Evolutionary conservation across 2,888 invertebrate genomes (phyloP).

Genomic region (Pharmacophagus antenor): DNA sequence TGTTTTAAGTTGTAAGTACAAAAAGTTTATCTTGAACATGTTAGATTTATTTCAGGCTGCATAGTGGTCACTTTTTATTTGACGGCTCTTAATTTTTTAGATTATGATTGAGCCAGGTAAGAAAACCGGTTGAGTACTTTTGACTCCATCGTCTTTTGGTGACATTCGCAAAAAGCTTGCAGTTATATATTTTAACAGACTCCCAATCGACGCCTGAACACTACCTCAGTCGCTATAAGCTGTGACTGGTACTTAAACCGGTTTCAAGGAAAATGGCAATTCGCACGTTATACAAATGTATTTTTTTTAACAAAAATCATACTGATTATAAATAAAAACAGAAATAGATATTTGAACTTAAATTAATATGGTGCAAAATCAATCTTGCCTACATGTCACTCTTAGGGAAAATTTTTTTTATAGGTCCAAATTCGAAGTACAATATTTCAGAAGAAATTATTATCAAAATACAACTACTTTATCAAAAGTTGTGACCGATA

Average conservation of each 20-base stretch:
- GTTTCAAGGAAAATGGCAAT: slow-evolving; percentile 36
- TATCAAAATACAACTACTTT: no score
- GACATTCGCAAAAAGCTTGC: slow-evolving; percentile 77
- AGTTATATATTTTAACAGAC: slow-evolving; percentile 62
- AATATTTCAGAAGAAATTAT: no score
- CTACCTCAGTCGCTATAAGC: slow-evolving; percentile 17
- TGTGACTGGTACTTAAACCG: slow-evolving; percentile 32
- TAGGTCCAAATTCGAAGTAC: no score
- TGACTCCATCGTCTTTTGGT: slow-evolving; percentile 72
- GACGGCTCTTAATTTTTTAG: slow-evolving; percentile 75
- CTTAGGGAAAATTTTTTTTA: no score
- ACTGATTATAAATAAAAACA: no score
- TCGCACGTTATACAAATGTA: slow-evolving; percentile 40
- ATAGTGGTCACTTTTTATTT: slow-evolving; percentile 59
- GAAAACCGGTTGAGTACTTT: slow-evolving; percentile 77
- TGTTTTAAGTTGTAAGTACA: background rate
- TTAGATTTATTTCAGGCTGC: slow-evolving; percentile 36
- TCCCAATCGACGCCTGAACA: slow-evolving; percentile 56
- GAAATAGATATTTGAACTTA: no score
- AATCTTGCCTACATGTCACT: no score
- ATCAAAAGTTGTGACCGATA: no score
- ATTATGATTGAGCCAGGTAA: slow-evolving; percentile 63
- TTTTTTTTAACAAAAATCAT: no score
- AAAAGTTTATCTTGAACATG: background rate
- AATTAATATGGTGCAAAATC: no score